These are phyloP conservation scores for Pogonophryne albipinna DNA, from an alignment of 2,797 vertebrate genomes.

Conservation along the genomic window DNA sequence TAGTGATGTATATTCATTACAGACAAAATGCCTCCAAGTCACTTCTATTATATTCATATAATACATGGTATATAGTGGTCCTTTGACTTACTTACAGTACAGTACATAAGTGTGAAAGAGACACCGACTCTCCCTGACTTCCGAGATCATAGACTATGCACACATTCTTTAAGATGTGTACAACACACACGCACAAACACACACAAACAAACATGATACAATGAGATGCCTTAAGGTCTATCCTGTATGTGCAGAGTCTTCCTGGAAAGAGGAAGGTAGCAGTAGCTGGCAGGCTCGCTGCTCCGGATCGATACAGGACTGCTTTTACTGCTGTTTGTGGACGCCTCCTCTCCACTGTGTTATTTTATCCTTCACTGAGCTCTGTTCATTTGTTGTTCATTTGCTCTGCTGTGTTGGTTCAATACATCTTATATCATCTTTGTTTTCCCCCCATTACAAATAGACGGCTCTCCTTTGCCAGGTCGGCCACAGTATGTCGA, in stretches of 20 bases:
- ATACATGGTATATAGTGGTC: conserved; percentile 10
- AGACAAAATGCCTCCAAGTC: conserved; percentile 23
- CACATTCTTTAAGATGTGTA: conserved; percentile 33
- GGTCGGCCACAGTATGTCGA: conserved; percentile 67
- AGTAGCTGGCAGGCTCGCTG: conserved; percentile 79
- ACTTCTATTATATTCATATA: conserved; percentile 30
- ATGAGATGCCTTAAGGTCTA: conserved; percentile 68
- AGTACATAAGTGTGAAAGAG: conserved; percentile 19
- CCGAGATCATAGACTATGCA: conserved; percentile 37
- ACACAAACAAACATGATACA: conserved; percentile 45
- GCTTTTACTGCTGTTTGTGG: conserved; percentile 80
- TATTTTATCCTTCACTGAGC: conserved; percentile 80
- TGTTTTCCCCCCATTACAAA: conserved; percentile 72
- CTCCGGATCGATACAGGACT: conserved; percentile 80
- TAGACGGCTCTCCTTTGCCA: conserved; percentile 64
- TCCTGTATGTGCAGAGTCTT: conserved; percentile 76
- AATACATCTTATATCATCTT: conserved; percentile 81
- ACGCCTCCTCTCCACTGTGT: conserved; percentile 80
- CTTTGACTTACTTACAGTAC: conserved; percentile 16
- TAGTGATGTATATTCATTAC: conserved; percentile 31
- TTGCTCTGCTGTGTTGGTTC: conserved; percentile 79
- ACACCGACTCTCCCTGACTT: conserved; percentile 22
- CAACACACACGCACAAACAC: background rate
- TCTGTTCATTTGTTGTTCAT: conserved; percentile 81
- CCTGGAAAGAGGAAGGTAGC: conserved; percentile 79